Evolutionary conservation across 1,140 invertebrate species (phyloP), one percentile per base, ranked within the genome.

Genomic region (Eumaeus atala): DNA sequence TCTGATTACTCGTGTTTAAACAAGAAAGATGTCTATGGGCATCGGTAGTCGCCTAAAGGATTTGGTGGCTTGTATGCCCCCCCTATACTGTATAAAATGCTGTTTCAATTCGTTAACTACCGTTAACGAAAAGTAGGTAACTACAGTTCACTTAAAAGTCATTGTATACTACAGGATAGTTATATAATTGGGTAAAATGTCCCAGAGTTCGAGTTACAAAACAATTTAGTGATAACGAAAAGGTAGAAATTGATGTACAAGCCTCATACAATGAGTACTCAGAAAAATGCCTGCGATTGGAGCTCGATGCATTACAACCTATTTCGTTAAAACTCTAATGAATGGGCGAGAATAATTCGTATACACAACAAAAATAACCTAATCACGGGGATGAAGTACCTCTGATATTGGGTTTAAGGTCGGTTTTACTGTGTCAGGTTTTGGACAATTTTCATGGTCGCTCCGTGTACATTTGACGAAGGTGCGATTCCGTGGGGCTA

Each of bases 291-390:
- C 12, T 28, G 21, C 6, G 21, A 28, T 44, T 17, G 40, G 40
- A 16, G 40, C 17, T 16, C 40, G 14, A 16, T 44, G 40, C 40
- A 44, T 44, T 44, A 16, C 40, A 44, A 16, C 40, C 40, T 16
- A 44, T 44, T 44, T 17, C 40, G 40, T 44, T 44, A 16, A 44
- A 44, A 44, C 40, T 16, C 40, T 44, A 44, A 44, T 44, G 40
- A 44, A 44, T 44, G 40, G 40, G 40, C 17, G 40, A 44, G 40
- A 44, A 44, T 44, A 16, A 44, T 44, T 16, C n/a, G 21, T 28
- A 28, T 3, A 2, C 21, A 28, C 6, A 3, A 28, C 21, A 28
- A 28, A 28, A 28, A 28, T 14, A 17, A 9, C 7, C 40, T 12
- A 44, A 16, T 44, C 12, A 44, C 40, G 21, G 2, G 21, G 6